These are phyloP conservation scores for Tringa solitaria DNA, from an alignment of 2,113 vertebrate genomes.

Conservation along the genomic window DNA sequence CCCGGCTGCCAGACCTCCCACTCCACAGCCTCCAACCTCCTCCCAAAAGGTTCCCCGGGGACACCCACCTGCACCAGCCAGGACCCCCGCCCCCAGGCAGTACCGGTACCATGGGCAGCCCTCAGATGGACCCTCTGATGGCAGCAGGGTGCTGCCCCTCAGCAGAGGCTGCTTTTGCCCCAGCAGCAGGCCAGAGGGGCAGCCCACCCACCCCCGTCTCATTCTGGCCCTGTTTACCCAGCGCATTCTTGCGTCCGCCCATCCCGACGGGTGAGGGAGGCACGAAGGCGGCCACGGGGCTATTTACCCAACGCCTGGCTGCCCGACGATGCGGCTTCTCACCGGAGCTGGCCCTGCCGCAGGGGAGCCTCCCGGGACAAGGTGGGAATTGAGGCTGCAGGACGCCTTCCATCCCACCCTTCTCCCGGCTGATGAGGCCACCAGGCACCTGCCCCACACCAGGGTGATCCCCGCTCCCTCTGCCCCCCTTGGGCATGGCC, in stretches of 20 bases:
- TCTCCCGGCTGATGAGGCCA: neutral
- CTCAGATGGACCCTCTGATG: neutral
- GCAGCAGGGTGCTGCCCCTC: neutral
- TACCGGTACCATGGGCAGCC: neutral
- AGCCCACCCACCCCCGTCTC: neutral
- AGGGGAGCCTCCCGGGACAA: neutral
- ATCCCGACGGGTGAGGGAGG: neutral
- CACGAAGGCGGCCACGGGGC: accelerated
- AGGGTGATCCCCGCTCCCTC: neutral
- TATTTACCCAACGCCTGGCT: neutral
- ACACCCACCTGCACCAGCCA: neutral
- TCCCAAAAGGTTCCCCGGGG: neutral
- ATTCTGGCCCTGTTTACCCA: neutral
- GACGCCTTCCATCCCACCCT: neutral
- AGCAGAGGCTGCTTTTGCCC: neutral
- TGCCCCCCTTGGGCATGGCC: neutral
- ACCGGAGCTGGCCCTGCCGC: accelerated
- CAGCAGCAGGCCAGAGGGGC: neutral
- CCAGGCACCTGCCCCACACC: neutral
- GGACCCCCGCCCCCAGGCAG: neutral
- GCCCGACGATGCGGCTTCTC: neutral
- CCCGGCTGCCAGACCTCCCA: neutral
- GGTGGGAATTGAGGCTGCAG: neutral
- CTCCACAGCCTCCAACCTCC: neutral
- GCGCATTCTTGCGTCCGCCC: accelerated